Conservation (phyloP, 2,113 vertebrate species). For the Smithornis capensis region DNA sequence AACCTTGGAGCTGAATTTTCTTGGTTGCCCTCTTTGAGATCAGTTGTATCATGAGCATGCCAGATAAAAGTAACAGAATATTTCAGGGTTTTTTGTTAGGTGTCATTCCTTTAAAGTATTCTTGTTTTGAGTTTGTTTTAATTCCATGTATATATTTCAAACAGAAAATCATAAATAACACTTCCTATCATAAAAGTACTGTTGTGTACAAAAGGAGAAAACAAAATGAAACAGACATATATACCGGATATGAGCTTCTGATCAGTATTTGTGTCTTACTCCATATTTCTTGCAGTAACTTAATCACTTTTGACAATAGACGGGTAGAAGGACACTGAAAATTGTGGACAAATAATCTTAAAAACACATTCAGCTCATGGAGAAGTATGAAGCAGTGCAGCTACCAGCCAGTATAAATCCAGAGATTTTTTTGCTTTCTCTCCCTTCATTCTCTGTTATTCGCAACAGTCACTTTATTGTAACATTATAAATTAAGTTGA, state of each 20-base stretch:
- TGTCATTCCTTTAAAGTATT: constrained; percentile 2
- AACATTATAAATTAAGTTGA: neutral
- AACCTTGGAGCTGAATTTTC: neutral
- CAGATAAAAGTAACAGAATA: constrained; percentile 11
- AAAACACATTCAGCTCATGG: neutral
- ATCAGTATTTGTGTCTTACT: neutral
- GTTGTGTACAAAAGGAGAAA: neutral
- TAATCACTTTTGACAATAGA: neutral
- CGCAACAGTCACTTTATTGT: neutral
- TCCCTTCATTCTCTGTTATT: neutral
- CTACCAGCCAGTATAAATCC: neutral
- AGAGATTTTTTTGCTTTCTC: neutral
- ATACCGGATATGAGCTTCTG: neutral
- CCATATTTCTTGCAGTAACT: neutral
- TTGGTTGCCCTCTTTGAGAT: constrained; percentile 1
- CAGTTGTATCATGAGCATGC: neutral
- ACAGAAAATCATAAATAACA: neutral
- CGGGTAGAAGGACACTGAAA: neutral
- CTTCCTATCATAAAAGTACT: neutral
- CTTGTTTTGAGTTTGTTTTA: neutral
- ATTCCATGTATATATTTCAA: neutral
- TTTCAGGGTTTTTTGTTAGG: neutral
- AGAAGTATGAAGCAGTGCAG: neutral
- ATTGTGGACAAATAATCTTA: neutral
- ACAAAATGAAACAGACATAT: neutral